These are phyloP conservation scores for Neria commutata DNA, from an alignment of 2,888 invertebrate species.

Conservation along the genomic window DNA sequence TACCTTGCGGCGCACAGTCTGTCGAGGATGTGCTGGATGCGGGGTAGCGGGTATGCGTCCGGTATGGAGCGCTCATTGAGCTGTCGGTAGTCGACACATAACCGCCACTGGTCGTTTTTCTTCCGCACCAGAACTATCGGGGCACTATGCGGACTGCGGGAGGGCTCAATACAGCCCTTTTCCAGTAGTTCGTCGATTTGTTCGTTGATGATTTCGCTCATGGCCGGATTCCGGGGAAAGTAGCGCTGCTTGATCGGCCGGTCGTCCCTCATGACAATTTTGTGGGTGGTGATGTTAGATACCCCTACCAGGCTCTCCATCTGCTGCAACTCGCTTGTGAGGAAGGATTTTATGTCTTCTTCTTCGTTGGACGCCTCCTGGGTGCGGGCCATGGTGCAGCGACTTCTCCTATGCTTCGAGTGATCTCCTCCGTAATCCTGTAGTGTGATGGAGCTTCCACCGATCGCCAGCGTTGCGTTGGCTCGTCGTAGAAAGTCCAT, in stretches of 20 bases:
- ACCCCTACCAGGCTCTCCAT: neutral
- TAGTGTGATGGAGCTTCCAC: neutral
- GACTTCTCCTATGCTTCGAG: too few species aligned
- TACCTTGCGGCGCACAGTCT: neutral
- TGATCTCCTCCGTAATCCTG: too few species aligned
- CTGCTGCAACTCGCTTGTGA: too few species aligned
- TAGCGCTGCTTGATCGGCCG: conserved; percentile 7
- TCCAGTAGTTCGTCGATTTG: neutral
- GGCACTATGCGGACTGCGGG: neutral
- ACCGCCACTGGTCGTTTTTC: neutral
- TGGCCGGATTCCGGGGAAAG: neutral
- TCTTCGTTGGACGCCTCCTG: neutral
- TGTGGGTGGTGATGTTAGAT: neutral
- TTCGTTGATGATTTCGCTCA: neutral
- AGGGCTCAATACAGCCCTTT: neutral
- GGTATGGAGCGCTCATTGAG: too few species aligned
- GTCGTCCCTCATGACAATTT: neutral
- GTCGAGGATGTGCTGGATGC: neutral
- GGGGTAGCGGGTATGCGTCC: too few species aligned
- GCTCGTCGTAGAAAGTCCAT: neutral
- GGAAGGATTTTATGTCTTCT: neutral
- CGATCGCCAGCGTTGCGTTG: neutral
- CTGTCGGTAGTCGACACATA: too few species aligned
- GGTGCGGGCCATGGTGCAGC: too few species aligned
- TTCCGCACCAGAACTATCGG: neutral